Conservation (phyloP, 2,888 invertebrate species). For the Spilosoma lubricipeda region DNA sequence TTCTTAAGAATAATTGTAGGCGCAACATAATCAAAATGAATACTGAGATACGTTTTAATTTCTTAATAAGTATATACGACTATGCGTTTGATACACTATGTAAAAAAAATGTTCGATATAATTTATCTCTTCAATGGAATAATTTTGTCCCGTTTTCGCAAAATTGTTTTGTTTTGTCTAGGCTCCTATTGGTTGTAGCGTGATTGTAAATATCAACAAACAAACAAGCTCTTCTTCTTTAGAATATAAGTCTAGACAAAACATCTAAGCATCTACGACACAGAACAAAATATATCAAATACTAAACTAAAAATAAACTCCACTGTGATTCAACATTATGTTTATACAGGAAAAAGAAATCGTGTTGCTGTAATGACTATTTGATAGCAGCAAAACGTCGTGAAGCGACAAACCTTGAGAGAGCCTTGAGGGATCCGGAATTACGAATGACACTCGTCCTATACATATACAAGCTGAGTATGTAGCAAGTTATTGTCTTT, state of each 20-base stretch:
- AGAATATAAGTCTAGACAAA: not conserved
- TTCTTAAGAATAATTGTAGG: too few species aligned
- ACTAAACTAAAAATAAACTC: not conserved
- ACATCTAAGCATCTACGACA: not conserved
- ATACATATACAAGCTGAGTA: slow-evolving; percentile 11
- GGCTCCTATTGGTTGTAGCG: not conserved
- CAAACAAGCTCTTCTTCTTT: not conserved
- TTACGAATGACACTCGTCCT: slow-evolving; percentile 12
- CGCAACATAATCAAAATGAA: too few species aligned
- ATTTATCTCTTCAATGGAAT: too few species aligned
- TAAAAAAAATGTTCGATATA: too few species aligned
- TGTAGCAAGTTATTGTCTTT: slow-evolving; percentile 6
- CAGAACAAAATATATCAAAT: not conserved
- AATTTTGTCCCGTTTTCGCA: too few species aligned
- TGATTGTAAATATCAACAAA: not conserved
- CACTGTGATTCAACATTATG: slow-evolving; percentile 27
- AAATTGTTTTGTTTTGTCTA: too few species aligned
- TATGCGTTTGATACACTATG: too few species aligned
- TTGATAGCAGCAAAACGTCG: slow-evolving; percentile 30
- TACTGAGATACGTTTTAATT: too few species aligned
- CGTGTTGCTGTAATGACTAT: slow-evolving; percentile 36
- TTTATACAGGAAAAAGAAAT: slow-evolving; percentile 27
- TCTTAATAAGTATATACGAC: too few species aligned
- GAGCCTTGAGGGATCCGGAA: slow-evolving; percentile 14
- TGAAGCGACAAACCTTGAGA: slow-evolving; percentile 17